Conservation (phyloP, 2,888 invertebrate species). For the Epiblema foenella region DNA sequence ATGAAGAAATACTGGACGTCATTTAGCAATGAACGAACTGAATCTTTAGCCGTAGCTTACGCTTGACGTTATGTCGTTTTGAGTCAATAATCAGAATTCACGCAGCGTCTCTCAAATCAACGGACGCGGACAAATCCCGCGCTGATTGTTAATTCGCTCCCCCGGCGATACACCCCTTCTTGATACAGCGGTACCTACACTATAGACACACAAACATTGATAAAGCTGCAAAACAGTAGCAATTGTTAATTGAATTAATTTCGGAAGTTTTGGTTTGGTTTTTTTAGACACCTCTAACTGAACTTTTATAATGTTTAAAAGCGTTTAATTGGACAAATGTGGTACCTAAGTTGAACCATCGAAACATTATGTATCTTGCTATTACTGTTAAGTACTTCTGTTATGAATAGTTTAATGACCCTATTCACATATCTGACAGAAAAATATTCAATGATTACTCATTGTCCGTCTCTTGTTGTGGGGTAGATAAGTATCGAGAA, state of each 20-base stretch:
- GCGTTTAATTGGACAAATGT: background rate
- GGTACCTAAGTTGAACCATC: background rate
- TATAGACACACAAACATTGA: slow-evolving; percentile 51
- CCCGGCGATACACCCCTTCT: slow-evolving; percentile 37
- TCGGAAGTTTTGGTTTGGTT: slow-evolving; percentile 8
- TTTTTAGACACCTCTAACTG: slow-evolving; percentile 42
- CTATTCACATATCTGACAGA: slow-evolving; percentile 17
- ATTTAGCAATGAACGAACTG: background rate
- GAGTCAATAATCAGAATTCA: slow-evolving; percentile 41
- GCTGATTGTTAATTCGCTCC: slow-evolving; percentile 56
- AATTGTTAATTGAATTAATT: slow-evolving; percentile 27
- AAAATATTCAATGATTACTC: slow-evolving; percentile 14
- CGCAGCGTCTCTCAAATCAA: slow-evolving; percentile 49
- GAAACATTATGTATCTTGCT: background rate
- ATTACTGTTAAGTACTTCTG: background rate
- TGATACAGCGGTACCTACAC: slow-evolving; percentile 20
- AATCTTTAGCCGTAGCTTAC: background rate
- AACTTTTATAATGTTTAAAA: background rate
- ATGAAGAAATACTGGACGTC: too few species aligned
- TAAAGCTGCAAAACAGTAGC: slow-evolving; percentile 37
- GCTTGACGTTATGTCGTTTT: slow-evolving; percentile 13
- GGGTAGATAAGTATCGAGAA: slow-evolving; percentile 35
- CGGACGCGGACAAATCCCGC: slow-evolving; percentile 53
- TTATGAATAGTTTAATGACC: background rate
- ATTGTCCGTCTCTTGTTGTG: slow-evolving; percentile 13